Evolutionary conservation across 2,888 invertebrate genomes (phyloP).

Genomic region (Spilarctia lutea): DNA sequence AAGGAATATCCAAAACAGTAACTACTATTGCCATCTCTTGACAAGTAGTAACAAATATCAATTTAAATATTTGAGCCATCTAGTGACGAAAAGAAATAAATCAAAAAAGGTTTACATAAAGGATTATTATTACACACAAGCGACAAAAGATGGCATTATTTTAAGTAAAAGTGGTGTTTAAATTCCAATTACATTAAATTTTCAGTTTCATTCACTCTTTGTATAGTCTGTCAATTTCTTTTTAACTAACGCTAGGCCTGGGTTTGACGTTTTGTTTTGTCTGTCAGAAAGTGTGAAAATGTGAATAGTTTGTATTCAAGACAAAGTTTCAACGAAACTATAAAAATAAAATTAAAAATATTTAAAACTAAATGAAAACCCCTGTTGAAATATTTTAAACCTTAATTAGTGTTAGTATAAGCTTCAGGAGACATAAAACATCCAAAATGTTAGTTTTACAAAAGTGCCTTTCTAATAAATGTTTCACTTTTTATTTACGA

Average conservation of each 20-base stretch:
- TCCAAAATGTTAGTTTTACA: constrained; percentile 55
- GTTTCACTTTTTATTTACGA: constrained; percentile 31
- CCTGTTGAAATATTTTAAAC: constrained; percentile 5
- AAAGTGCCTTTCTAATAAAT: constrained; percentile 41
- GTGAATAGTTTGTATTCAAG: constrained; percentile 8
- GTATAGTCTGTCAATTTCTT: background rate
- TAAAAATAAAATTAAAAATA: background rate
- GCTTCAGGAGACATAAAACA: background rate
- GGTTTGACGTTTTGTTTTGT: constrained; percentile 2
- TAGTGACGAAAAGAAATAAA: constrained; percentile 34
- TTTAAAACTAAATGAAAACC: constrained; percentile 1
- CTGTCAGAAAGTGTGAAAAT: constrained; percentile 11
- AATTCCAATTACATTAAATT: background rate
- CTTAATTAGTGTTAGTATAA: constrained; percentile 3
- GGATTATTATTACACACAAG: background rate
- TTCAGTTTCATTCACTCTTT: constrained; percentile 11
- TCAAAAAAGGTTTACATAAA: too few species aligned
- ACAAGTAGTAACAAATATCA: constrained; percentile 12
- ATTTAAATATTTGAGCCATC: constrained; percentile 33
- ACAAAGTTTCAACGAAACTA: constrained; percentile 5
- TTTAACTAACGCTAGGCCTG: background rate
- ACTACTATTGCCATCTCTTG: constrained; percentile 31
- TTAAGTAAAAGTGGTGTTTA: background rate
- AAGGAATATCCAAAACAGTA: background rate
- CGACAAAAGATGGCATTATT: constrained; percentile 17